Percentiles rank a stretch among this genome's conserved stretches.
These are phyloP conservation scores for Acanthococcus lagerstroemiae DNA, from an alignment of 2,888 invertebrate genomes.

Conservation along the genomic window DNA sequence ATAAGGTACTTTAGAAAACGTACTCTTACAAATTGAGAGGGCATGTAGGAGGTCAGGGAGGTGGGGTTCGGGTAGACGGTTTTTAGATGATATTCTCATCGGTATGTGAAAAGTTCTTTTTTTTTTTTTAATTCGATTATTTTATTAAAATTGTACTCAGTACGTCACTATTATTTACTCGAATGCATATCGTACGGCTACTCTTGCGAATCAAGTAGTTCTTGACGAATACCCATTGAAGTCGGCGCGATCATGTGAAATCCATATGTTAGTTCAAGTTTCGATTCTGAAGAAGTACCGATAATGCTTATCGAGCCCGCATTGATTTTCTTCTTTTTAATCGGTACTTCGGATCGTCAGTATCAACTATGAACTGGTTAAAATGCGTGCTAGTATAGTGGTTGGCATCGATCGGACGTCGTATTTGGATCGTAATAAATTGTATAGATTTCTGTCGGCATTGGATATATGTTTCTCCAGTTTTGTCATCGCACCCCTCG, in stretches of 20 bases:
- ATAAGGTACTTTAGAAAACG: not conserved
- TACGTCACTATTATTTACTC: too few species aligned
- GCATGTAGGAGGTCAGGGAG: not conserved
- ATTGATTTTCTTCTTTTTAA: too few species aligned
- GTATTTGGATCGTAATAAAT: slow-evolving; percentile 12
- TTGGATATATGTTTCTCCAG: slow-evolving; percentile 21
- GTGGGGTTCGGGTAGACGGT: not conserved
- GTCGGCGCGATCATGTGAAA: too few species aligned
- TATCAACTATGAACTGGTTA: slow-evolving; percentile 11
- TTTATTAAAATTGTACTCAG: too few species aligned
- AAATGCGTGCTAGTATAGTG: slow-evolving; percentile 30
- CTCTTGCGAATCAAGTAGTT: too few species aligned
- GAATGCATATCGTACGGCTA: too few species aligned
- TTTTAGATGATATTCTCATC: not conserved
- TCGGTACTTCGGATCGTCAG: not conserved
- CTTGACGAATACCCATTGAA: too few species aligned
- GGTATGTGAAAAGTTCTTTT: not conserved
- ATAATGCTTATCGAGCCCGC: too few species aligned
- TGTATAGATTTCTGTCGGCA: slow-evolving; percentile 15
- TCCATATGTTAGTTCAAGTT: too few species aligned
- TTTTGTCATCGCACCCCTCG: slow-evolving; percentile 22
- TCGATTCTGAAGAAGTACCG: too few species aligned
- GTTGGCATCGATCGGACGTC: slow-evolving; percentile 20
- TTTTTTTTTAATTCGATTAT: too few species aligned
- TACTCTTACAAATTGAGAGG: not conserved